Conservation (phyloP, 1,140 invertebrate genomes). For the Brachionus koreanus region DNA sequence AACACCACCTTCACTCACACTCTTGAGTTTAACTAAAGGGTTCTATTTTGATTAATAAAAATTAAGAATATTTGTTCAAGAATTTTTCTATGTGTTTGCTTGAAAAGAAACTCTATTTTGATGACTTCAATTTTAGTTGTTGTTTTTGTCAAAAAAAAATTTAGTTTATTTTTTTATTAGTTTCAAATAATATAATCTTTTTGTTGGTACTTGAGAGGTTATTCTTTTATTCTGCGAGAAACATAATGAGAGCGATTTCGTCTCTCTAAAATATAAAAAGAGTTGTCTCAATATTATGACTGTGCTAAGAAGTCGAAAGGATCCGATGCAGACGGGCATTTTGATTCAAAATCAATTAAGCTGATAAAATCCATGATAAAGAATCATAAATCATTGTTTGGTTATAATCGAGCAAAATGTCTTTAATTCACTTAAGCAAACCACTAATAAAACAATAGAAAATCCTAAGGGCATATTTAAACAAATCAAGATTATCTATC, state of each 20-base stretch:
- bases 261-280: neutral
- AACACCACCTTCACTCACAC: neutral
- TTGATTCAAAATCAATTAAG: neutral
- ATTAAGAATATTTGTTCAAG: conserved; percentile 19
- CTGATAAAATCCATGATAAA: conserved; percentile 4
- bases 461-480: conserved; percentile 22
- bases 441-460: neutral
- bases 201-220: neutral
- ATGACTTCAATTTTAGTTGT: conserved; percentile 30
- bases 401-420: neutral
- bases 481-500: conserved; percentile 27
- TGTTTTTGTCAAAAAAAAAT: neutral
- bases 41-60: conserved; percentile 34
- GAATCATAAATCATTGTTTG: conserved; percentile 20
- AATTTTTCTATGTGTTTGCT: neutral
- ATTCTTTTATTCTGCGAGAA: neutral
- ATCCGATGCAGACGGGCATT: neutral
- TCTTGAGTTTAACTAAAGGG: neutral
- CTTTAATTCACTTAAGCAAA: neutral
- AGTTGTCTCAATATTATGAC: neutral
- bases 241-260: neutral
- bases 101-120: conserved; percentile 7
- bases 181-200: conserved; percentile 28
- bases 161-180: neutral
- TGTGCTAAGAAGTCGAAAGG: neutral